These are phyloP conservation scores for Paedocypris micromegethes DNA, from an alignment of 2,797 vertebrate genomes.

Conservation along the genomic window DNA sequence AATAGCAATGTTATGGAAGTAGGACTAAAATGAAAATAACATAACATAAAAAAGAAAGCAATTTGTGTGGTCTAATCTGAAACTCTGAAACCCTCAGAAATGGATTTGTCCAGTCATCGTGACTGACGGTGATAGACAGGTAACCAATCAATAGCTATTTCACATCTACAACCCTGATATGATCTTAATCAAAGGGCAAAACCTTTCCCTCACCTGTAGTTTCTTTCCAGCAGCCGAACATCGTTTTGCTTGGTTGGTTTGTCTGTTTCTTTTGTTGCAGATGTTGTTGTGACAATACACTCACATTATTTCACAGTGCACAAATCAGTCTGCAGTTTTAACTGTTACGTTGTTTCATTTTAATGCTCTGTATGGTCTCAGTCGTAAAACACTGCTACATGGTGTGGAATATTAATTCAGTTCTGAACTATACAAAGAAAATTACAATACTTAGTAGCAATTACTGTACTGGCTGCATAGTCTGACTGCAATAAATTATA, in stretches of 20 bases:
- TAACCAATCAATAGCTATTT: constrained; percentile 71
- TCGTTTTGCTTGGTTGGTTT: constrained; percentile 1
- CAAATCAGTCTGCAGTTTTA: constrained; percentile 10
- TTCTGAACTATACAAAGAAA: not conserved
- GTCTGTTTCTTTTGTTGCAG: constrained; percentile 9
- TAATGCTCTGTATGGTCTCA: not conserved
- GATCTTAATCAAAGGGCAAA: constrained; percentile 69
- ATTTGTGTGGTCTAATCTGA: constrained; percentile 59
- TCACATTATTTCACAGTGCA: not conserved
- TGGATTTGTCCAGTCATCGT: constrained; percentile 68
- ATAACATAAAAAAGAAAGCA: constrained; percentile 35
- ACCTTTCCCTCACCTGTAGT: constrained; percentile 55
- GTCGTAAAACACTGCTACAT: not conserved
- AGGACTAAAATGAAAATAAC: constrained; percentile 29
- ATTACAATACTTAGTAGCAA: too few species aligned
- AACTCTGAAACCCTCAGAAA: constrained; percentile 57
- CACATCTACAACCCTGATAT: constrained; percentile 72
- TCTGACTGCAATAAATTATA: too few species aligned
- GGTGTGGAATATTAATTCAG: not conserved
- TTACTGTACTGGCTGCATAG: too few species aligned
- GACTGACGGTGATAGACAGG: constrained; percentile 63
- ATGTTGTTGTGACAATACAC: not conserved
- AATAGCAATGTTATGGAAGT: not conserved
- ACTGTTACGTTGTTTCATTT: constrained; percentile 2
- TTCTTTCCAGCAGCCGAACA: constrained; percentile 34